These are phyloP conservation scores for Diceros bicornis DNA, from an alignment of 2,797 vertebrate genomes.

Conservation along the genomic window DNA sequence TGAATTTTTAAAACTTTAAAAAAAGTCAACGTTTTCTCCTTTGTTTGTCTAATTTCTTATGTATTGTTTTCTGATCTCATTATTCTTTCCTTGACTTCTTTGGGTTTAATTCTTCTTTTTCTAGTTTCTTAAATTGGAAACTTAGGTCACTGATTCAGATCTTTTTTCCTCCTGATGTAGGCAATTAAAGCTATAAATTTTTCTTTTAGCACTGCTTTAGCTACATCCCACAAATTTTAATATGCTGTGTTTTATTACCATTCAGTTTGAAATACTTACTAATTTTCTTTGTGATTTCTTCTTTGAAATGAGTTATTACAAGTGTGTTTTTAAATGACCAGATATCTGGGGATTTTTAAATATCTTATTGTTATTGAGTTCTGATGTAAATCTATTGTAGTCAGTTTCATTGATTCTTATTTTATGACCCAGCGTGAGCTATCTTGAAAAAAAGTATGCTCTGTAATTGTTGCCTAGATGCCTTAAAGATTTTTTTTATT, in stretches of 20 bases:
- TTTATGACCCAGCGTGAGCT: neutral
- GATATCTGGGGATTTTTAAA: neutral
- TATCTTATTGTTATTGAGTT: neutral
- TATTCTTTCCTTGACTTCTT: neutral
- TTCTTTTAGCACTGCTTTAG: neutral
- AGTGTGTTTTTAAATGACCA: slow-evolving; percentile 19
- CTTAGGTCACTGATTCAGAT: slow-evolving; percentile 5
- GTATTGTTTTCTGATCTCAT: neutral
- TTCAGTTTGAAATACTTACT: slow-evolving; percentile 39
- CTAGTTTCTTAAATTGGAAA: slow-evolving; percentile 40
- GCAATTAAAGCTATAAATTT: slow-evolving; percentile 22
- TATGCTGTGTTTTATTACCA: slow-evolving; percentile 35
- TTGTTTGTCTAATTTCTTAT: neutral
- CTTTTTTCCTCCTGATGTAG: neutral
- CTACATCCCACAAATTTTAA: slow-evolving; percentile 10
- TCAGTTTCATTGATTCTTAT: neutral
- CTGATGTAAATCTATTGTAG: neutral
- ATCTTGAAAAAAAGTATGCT: slow-evolving; percentile 14
- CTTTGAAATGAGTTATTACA: slow-evolving; percentile 54
- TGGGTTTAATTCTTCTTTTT: slow-evolving; percentile 15
- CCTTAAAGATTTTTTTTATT: neutral
- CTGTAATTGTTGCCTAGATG: slow-evolving; percentile 17
- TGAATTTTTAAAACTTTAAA: neutral
- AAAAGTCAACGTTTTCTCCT: neutral
- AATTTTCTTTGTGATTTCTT: slow-evolving; percentile 12